phyloP scores from a whole-genome alignment of 37 sponge, comb jelly and placozoan species.

The Aplysina aerophoba region DNA sequence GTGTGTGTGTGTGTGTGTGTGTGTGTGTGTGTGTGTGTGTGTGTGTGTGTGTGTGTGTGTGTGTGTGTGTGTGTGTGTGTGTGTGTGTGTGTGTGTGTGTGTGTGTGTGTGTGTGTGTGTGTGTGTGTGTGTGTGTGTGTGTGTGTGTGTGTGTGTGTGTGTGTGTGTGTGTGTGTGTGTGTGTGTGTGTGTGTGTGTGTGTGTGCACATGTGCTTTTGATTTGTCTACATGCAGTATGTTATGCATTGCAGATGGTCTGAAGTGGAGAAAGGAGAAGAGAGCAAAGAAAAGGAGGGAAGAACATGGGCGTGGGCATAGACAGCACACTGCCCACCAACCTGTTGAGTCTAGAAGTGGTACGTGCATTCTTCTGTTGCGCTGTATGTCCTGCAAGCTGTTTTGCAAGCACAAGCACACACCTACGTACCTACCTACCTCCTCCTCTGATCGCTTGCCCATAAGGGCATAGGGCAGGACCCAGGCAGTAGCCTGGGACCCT shows the following conservation, averaged over 20 bases:
- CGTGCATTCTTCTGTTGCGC: too few relatives aligned
- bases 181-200: not conserved
- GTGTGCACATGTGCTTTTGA: not conserved
- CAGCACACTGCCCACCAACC: not conserved
- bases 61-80: not conserved
- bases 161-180: not conserved
- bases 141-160: constrained; percentile 7
- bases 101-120: too few relatives aligned
- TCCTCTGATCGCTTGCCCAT: not conserved
- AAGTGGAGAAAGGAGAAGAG: constrained; percentile 56
- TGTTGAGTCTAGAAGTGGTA: not conserved
- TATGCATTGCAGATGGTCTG: constrained; percentile 42
- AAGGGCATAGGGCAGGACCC: constrained; percentile 8
- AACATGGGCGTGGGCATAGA: constrained; percentile 44
- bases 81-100: not conserved
- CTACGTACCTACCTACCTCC: too few relatives aligned
- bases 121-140: constrained; percentile 5
- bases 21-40: too few relatives aligned
- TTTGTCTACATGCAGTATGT: not conserved
- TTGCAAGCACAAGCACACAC: too few relatives aligned
- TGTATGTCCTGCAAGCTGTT: too few relatives aligned
- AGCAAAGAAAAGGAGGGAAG: constrained; percentile 65
- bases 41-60: not conserved
- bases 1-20: too few relatives aligned
- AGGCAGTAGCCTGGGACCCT: too few relatives aligned